Evolutionary conservation across 2,113 vertebrate genomes (phyloP).

Genomic region (Merops nubicus): DNA sequence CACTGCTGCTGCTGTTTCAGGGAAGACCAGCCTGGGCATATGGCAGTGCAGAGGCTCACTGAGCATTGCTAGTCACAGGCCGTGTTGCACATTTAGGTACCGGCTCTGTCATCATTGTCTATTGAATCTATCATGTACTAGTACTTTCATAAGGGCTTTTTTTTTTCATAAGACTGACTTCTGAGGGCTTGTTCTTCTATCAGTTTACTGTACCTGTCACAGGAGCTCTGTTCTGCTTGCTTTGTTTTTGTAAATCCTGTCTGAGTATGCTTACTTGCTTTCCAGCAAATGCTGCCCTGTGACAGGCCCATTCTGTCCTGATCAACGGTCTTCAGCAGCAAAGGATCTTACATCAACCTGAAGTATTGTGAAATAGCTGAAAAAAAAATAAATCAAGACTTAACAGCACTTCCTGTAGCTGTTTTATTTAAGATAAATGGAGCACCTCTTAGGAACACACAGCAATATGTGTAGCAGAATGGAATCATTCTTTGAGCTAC

Average conservation of each 20-base stretch:
- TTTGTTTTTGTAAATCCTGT: not conserved
- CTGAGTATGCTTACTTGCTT: not conserved
- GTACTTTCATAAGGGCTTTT: too few species aligned
- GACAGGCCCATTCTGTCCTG: not conserved
- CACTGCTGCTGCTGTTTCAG: not conserved
- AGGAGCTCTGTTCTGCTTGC: not conserved
- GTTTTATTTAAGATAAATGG: not conserved
- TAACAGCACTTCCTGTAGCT: not conserved
- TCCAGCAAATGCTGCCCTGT: not conserved
- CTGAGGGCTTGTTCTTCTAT: not conserved
- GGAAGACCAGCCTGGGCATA: not conserved
- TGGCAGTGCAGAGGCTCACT: not conserved
- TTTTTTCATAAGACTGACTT: too few species aligned
- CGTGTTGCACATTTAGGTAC: too few species aligned
- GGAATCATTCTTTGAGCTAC: not conserved
- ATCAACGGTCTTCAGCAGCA: not conserved
- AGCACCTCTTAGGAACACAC: not conserved
- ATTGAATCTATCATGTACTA: not conserved
- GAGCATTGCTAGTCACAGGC: accelerated
- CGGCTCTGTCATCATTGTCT: not conserved
- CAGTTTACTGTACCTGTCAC: not conserved
- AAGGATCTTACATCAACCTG: not conserved
- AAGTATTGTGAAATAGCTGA: not conserved
- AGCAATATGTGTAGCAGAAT: not conserved
- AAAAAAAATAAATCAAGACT: not conserved